Percentiles rank a stretch among this genome's conserved stretches.
These are phyloP conservation scores for Melanargia galathea DNA, from an alignment of 2,888 invertebrate species.

Conservation along the genomic window DNA sequence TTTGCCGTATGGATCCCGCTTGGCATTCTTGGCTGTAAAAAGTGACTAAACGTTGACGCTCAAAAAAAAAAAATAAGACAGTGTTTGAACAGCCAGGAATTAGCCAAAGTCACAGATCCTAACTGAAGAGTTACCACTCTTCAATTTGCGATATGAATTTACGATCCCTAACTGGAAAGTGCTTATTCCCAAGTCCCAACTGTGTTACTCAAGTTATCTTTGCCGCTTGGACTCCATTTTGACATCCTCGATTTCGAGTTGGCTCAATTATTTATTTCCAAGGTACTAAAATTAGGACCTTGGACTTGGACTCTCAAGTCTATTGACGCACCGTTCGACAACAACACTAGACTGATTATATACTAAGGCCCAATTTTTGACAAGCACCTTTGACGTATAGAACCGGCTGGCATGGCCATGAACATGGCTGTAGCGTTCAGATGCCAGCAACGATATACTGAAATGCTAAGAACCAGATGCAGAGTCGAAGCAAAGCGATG, in stretches of 20 bases:
- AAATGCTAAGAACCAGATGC: not conserved
- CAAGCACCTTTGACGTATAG: not conserved
- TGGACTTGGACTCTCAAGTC: not conserved
- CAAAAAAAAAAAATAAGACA: too few relatives aligned
- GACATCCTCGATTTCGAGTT: too few relatives aligned
- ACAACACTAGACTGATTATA: not conserved
- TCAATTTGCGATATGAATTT: too few relatives aligned
- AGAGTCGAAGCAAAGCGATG: too few relatives aligned
- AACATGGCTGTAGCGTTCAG: not conserved
- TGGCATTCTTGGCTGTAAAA: not conserved
- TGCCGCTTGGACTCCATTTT: too few relatives aligned
- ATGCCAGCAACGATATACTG: not conserved
- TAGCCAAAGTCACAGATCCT: too few relatives aligned
- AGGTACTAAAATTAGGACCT: not conserved
- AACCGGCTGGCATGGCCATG: not conserved
- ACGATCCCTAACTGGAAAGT: too few relatives aligned
- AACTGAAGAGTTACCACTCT: too few relatives aligned
- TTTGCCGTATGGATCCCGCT: not conserved
- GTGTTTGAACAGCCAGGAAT: too few relatives aligned
- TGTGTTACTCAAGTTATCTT: too few relatives aligned
- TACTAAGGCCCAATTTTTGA: not conserved
- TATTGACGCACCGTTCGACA: slow-evolving; percentile 6
- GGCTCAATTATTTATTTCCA: too few relatives aligned
- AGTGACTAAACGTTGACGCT: not conserved
- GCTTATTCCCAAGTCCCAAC: too few relatives aligned